Percentiles rank a stretch among this genome's conserved stretches.
These are phyloP conservation scores for Maniola jurtina DNA, from an alignment of 1,140 invertebrate species.

Conservation along the genomic window DNA sequence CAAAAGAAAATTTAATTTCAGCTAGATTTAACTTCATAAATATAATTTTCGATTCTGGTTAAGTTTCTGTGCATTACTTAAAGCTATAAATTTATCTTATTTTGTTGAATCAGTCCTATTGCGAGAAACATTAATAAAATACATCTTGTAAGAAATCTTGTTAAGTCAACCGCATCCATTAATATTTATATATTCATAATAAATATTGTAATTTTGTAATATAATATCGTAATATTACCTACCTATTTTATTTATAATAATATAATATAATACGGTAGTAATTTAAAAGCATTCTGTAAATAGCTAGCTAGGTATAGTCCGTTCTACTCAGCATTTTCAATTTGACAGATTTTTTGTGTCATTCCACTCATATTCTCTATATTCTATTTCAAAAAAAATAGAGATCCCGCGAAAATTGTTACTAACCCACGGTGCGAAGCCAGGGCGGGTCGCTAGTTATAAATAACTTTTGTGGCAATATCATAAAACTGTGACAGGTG, in stretches of 20 bases:
- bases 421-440: too few species aligned
- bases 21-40: too few species aligned
- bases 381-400: too few species aligned
- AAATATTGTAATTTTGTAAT: slow-evolving; percentile 7
- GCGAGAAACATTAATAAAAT: background rate
- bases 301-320: background rate
- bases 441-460: too few species aligned
- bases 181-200: slow-evolving; percentile 5
- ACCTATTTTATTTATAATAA: slow-evolving; percentile 8
- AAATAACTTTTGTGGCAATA: too few species aligned
- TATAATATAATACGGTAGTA: slow-evolving; percentile 7
- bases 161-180: background rate
- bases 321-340: background rate
- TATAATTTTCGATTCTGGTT: too few species aligned
- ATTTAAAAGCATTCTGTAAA: slow-evolving; percentile 16
- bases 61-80: too few species aligned
- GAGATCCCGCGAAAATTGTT: too few species aligned
- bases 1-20: too few species aligned
- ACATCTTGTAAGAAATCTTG: background rate
- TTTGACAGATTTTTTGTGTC: background rate
- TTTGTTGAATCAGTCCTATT: too few species aligned
- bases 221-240: slow-evolving; percentile 6
- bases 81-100: too few species aligned
- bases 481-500: too few species aligned
- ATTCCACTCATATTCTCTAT: background rate